A percentile compares a stretch with the other conserved stretches of the same genome.
phyloP scores from a whole-genome alignment of 1,140 invertebrate species.

The Dermatophagoides farinae region DNA sequence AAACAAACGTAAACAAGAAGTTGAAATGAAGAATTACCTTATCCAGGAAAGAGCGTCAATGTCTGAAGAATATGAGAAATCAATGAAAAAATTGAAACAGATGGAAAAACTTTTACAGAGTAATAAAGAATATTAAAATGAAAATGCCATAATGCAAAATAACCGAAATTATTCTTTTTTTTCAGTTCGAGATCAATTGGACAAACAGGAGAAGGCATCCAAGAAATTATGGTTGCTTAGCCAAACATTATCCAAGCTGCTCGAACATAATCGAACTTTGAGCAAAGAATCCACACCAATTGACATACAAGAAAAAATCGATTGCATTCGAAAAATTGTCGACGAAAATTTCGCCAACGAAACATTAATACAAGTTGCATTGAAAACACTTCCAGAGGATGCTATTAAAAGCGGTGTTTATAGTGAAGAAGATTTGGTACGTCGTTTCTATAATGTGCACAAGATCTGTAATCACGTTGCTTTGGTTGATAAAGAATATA shows the following conservation, averaged over 20 bases:
- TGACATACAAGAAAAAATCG: conserved; percentile 1
- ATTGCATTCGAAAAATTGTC: conserved; percentile 1
- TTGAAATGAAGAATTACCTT: conserved; percentile 41
- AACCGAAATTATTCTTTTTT: conserved; percentile 19
- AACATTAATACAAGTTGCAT: conserved; percentile 6
- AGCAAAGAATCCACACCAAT: background rate
- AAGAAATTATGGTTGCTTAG: conserved; percentile 80
- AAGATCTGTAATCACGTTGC: conserved; percentile 41
- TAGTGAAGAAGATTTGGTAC: conserved; percentile 57
- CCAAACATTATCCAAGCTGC: conserved; percentile 32
- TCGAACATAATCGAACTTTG: background rate
- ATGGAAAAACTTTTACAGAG: conserved; percentile 66
- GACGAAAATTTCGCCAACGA: background rate
- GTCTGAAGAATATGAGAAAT: conserved; percentile 51
- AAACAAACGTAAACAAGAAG: conserved; percentile 37
- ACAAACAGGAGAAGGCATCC: conserved; percentile 52
- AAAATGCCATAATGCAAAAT: conserved; percentile 1
- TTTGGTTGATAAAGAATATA: conserved; percentile 54
- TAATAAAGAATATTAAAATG: conserved; percentile 30
- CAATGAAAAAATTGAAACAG: conserved; percentile 61
- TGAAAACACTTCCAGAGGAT: conserved; percentile 50
- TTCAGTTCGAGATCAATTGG: conserved; percentile 51
- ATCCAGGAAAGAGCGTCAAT: conserved; percentile 42
- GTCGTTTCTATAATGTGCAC: conserved; percentile 56
- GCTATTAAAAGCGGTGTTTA: conserved; percentile 56